These are phyloP conservation scores for Ginglymostoma cirratum DNA, from an alignment of 2,113 vertebrate genomes.

Conservation along the genomic window DNA sequence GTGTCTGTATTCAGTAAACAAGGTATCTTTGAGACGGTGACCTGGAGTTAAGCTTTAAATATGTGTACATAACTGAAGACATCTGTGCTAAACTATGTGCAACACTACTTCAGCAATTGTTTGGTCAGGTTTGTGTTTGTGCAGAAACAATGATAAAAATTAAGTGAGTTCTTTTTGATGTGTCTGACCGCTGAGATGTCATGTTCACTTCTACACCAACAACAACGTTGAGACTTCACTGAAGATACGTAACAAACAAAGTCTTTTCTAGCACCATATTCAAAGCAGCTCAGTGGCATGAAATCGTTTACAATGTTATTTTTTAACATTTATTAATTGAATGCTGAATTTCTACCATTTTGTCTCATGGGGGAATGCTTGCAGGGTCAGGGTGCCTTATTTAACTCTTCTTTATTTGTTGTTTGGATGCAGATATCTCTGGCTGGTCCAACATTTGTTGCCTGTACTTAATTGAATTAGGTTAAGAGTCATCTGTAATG, in stretches of 20 bases:
- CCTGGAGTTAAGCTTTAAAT: conserved; percentile 39
- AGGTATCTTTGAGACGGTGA: conserved; percentile 41
- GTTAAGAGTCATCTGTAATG: too few relatives aligned
- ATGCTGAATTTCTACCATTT: background rate
- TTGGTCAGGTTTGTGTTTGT: background rate
- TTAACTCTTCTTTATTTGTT: background rate
- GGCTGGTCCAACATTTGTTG: too few relatives aligned
- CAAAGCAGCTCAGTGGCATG: background rate
- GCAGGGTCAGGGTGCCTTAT: background rate
- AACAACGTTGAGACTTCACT: background rate
- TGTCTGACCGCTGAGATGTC: background rate
- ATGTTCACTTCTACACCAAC: background rate
- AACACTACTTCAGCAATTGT: background rate
- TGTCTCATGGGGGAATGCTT: background rate
- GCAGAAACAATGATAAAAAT: background rate
- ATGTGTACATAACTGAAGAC: conserved; percentile 30
- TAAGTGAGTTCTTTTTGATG: background rate
- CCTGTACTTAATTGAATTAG: too few relatives aligned
- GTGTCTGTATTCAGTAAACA: conserved; percentile 52
- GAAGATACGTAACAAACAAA: background rate
- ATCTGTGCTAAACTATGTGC: background rate
- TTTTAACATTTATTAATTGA: background rate
- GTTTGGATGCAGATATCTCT: too few relatives aligned
- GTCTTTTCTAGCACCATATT: background rate
- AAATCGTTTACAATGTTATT: background rate